These are phyloP conservation scores for Prunella strophiata DNA, from an alignment of 2,797 vertebrate genomes.

Conservation along the genomic window DNA sequence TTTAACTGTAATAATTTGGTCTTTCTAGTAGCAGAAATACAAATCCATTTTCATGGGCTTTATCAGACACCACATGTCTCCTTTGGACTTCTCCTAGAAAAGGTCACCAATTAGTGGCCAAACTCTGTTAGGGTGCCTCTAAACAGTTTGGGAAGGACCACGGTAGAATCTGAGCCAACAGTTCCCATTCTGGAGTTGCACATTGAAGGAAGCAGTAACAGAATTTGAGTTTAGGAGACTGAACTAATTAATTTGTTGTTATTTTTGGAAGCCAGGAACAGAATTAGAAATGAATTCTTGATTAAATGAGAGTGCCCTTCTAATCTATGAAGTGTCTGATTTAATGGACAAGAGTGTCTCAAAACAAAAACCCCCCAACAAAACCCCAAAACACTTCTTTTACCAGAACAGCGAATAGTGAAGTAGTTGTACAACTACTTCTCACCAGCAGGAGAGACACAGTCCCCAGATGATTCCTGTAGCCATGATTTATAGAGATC, in stretches of 20 bases:
- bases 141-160: background rate
- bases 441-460: background rate
- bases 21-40: background rate
- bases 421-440: background rate
- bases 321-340: background rate
- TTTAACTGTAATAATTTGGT: background rate
- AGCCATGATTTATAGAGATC: background rate
- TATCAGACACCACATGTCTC: accelerated
- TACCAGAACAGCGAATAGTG: background rate
- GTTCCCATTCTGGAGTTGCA: background rate
- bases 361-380: accelerated
- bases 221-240: background rate
- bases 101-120: background rate
- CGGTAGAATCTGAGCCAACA: background rate
- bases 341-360: background rate
- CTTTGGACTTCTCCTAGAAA: background rate
- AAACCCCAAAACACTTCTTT: background rate
- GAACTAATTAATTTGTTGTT: background rate
- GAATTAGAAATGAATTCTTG: background rate
- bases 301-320: background rate
- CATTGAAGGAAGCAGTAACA: background rate
- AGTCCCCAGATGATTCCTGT: background rate
- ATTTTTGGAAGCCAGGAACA: background rate
- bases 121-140: background rate
- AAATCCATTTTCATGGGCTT: background rate